These are phyloP conservation scores for Azemiops feae DNA, from an alignment of 2,113 vertebrate species.

Conservation along the genomic window DNA sequence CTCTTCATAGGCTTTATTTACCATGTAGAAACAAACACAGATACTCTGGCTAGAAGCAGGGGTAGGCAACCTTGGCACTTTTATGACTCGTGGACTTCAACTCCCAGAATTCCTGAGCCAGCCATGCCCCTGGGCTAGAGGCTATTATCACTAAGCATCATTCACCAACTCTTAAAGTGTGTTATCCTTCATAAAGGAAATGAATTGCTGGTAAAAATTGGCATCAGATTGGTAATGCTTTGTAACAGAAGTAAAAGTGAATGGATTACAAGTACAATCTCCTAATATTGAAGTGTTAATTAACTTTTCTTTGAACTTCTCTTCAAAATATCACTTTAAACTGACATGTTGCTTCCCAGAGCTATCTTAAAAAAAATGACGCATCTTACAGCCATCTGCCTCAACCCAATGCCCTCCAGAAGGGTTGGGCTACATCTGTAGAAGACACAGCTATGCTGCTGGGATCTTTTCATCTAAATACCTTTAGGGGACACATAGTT, in stretches of 20 bases:
- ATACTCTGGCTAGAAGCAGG: slow-evolving; percentile 49
- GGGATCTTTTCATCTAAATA: neutral
- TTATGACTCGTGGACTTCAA: no score
- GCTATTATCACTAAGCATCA: slow-evolving; percentile 17
- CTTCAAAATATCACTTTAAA: slow-evolving; percentile 19
- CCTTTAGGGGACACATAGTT: neutral
- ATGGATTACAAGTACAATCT: neutral
- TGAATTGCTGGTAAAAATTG: neutral
- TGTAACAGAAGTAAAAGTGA: slow-evolving; percentile 31
- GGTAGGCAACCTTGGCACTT: no score
- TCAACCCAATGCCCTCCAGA: neutral
- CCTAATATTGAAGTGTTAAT: neutral
- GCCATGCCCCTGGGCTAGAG: no score
- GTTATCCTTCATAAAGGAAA: slow-evolving; percentile 48
- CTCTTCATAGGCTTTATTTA: slow-evolving; percentile 62
- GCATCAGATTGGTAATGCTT: neutral
- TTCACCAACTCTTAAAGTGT: slow-evolving; percentile 27
- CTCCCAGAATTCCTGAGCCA: no score
- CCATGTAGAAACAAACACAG: slow-evolving; percentile 63
- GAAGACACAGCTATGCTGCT: neutral
- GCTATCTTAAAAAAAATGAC: neutral
- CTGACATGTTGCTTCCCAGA: neutral
- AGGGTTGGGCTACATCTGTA: neutral
- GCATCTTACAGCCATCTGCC: neutral
- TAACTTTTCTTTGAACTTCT: neutral